Conservation (phyloP, 1,140 invertebrate species). For the Oedothorax gibbosus region DNA sequence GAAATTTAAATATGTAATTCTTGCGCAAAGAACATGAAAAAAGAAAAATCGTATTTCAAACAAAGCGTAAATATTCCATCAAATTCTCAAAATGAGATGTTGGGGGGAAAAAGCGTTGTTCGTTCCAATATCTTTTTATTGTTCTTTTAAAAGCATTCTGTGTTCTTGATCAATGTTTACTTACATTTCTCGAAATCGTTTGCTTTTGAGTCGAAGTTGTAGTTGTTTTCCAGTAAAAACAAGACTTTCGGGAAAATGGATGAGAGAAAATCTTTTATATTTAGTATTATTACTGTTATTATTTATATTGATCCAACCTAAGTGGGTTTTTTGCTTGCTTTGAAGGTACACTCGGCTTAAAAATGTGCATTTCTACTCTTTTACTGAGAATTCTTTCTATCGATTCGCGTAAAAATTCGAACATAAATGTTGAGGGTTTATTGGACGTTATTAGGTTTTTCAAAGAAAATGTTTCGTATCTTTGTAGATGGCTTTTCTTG, state of each 20-base stretch:
- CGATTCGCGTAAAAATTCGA: too few species aligned
- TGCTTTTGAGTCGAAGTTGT: background rate
- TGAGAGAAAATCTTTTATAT: slow-evolving; percentile 9
- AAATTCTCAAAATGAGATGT: background rate
- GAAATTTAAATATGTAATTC: too few species aligned
- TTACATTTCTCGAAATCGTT: slow-evolving; percentile 31
- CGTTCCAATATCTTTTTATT: slow-evolving; percentile 20
- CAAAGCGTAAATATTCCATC: too few species aligned
- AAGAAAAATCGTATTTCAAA: too few species aligned
- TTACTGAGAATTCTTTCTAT: too few species aligned
- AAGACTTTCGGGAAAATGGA: slow-evolving; percentile 29
- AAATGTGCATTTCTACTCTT: slow-evolving; percentile 18
- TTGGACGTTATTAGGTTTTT: too few species aligned
- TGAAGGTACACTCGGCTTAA: slow-evolving; percentile 32
- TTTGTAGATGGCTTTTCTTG: too few species aligned
- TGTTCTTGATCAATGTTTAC: slow-evolving; percentile 50
- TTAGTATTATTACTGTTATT: slow-evolving; percentile 27
- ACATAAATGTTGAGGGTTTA: too few species aligned
- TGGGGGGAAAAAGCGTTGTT: background rate
- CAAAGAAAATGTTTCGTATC: too few species aligned
- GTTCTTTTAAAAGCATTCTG: slow-evolving; percentile 33
- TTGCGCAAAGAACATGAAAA: too few species aligned
- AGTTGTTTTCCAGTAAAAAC: too few species aligned
- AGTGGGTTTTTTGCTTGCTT: slow-evolving; percentile 38
- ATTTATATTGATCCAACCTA: slow-evolving; percentile 38